A percentile compares a stretch with the other conserved stretches of the same genome.
These are phyloP conservation scores for Montipora cactus DNA, from an alignment of 64 coral and sea anemone genomes.

Conservation along the genomic window DNA sequence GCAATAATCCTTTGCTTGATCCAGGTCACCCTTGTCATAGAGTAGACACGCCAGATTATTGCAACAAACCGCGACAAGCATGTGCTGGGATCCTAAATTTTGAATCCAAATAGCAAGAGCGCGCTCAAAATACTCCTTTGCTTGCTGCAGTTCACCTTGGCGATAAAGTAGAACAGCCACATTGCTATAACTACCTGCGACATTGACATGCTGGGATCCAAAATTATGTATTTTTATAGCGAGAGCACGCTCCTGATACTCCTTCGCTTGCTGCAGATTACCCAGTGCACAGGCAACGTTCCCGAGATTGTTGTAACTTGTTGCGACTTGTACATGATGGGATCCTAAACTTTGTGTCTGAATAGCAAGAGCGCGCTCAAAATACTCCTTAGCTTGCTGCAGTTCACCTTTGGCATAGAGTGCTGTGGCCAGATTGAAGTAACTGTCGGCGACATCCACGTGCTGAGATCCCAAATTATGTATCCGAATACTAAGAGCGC, in stretches of 20 bases:
- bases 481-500: conserved; percentile 1
- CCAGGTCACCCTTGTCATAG: neutral
- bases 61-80: neutral
- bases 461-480: conserved; percentile 3
- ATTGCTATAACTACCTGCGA: neutral
- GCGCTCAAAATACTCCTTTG: neutral
- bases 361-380: conserved; percentile 12
- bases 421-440: neutral
- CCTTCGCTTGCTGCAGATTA: neutral
- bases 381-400: neutral
- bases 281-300: neutral
- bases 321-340: neutral
- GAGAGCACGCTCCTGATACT: neutral
- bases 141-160: neutral
- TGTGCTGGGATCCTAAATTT: neutral
- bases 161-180: neutral
- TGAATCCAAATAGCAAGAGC: neutral
- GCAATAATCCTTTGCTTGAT: neutral
- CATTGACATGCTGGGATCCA: neutral
- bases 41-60: neutral
- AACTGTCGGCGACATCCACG: neutral
- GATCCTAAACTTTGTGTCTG: neutral
- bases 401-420: neutral
- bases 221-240: neutral
- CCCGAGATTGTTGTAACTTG: neutral